A percentile compares a stretch with the other conserved stretches of the same genome.
Evolutionary conservation across 2,797 vertebrate genomes (phyloP).

Genomic region (Phalanger gymnotis): DNA sequence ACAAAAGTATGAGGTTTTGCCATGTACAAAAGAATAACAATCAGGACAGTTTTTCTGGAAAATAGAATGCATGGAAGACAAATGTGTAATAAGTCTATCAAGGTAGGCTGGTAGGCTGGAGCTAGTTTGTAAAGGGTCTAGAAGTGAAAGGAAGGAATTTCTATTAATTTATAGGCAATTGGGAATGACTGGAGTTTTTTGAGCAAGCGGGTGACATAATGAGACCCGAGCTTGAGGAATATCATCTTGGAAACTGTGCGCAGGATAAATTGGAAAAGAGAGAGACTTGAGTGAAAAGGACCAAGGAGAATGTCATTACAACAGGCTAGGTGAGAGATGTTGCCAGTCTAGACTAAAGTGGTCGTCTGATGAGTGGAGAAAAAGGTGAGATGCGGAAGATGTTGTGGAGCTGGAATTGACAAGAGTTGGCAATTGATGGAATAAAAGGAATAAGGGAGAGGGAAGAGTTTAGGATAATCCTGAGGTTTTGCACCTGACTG

Average conservation of each 20-base stretch:
- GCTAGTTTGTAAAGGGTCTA: neutral
- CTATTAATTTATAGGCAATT: neutral
- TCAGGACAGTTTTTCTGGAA: neutral
- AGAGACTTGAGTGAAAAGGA: neutral
- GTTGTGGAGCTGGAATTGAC: neutral
- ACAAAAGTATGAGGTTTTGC: neutral
- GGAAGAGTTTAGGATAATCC: neutral
- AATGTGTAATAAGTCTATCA: neutral
- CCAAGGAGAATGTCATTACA: neutral
- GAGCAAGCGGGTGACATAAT: neutral
- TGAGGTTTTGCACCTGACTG: neutral
- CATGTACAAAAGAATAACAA: neutral
- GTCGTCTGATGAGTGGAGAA: neutral
- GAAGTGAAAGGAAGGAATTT: neutral
- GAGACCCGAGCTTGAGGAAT: neutral
- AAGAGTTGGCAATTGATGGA: neutral
- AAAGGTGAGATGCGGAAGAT: neutral
- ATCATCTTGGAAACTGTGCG: neutral
- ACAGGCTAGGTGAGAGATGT: neutral
- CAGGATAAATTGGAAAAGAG: neutral
- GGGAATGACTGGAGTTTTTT: neutral
- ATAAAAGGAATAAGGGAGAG: neutral
- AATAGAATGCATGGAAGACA: neutral
- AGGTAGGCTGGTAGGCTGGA: neutral
- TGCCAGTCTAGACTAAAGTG: neutral